A percentile compares a stretch with the other conserved stretches of the same genome.
phyloP scores from a whole-genome alignment of 2,797 vertebrate genomes.

The Cichlasoma orientale region DNA sequence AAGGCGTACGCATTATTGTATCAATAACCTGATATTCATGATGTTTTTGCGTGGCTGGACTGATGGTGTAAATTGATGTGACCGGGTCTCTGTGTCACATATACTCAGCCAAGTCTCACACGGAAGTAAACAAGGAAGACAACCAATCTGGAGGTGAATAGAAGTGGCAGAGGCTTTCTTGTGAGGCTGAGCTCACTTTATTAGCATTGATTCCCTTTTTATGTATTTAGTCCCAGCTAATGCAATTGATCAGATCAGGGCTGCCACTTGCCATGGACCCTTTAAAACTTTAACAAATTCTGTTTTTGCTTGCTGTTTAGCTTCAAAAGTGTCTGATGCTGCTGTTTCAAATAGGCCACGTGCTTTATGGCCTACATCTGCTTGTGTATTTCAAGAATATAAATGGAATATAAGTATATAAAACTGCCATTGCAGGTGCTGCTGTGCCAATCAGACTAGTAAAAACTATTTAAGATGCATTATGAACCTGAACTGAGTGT shows the following conservation, averaged over 20 bases:
- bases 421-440: background rate
- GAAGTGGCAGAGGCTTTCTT: conserved; percentile 51
- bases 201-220: conserved; percentile 83
- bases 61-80: conserved; percentile 64
- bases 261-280: conserved; percentile 44
- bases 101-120: conserved; percentile 41
- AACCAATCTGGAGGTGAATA: conserved; percentile 49
- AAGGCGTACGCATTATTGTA: background rate
- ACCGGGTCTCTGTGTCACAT: conserved; percentile 55
- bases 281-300: conserved; percentile 69
- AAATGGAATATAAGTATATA: too few species aligned
- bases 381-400: background rate
- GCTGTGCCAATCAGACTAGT: background rate
- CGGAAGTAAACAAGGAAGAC: conserved; percentile 41
- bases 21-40: background rate
- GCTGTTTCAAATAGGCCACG: background rate
- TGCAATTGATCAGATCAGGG: conserved; percentile 69
- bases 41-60: background rate
- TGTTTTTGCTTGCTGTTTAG: conserved; percentile 43
- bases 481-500: background rate
- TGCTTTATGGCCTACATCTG: background rate
- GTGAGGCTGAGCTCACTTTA: conserved; percentile 77
- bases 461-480: background rate
- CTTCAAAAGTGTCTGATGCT: conserved; percentile 50
- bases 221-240: conserved; percentile 80